Evolutionary conservation across 2,797 vertebrate genomes (phyloP).

Genomic region (Hapalemur alaotrensis): DNA sequence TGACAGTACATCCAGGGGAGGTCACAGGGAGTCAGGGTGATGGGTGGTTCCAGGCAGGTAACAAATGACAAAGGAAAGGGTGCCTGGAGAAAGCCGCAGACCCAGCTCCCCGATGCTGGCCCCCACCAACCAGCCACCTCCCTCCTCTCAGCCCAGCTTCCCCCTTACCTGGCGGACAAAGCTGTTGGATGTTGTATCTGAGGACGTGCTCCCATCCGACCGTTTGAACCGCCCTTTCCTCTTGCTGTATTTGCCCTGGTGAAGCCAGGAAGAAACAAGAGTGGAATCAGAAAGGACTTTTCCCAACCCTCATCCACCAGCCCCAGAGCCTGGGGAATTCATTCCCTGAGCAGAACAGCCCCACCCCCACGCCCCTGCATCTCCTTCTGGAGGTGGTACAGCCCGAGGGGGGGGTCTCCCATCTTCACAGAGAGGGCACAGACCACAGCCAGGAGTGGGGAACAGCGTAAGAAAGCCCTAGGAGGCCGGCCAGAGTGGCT

Average conservation of each 20-base stretch:
- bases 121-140: conserved; percentile 32
- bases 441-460: background rate
- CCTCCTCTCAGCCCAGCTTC: conserved; percentile 78
- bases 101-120: background rate
- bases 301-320: background rate
- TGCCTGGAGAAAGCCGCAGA: conserved; percentile 6
- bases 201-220: conserved; percentile 97
- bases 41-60: conserved; percentile 25
- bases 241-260: conserved; percentile 94
- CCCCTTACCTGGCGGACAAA: conserved; percentile 96
- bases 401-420: conserved; percentile 20
- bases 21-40: conserved; percentile 35
- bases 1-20: conserved; percentile 43
- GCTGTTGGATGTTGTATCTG: conserved; percentile 98
- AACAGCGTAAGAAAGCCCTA: background rate
- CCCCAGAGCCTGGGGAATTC: background rate
- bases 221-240: conserved; percentile 97
- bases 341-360: background rate
- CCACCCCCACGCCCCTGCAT: background rate
- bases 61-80: background rate
- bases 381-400: conserved; percentile 36
- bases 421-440: background rate
- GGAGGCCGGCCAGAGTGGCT: background rate
- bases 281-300: conserved; percentile 35
- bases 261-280: background rate